phyloP scores from a whole-genome alignment of 2,888 invertebrate genomes.

The Cephus sareptanus region DNA sequence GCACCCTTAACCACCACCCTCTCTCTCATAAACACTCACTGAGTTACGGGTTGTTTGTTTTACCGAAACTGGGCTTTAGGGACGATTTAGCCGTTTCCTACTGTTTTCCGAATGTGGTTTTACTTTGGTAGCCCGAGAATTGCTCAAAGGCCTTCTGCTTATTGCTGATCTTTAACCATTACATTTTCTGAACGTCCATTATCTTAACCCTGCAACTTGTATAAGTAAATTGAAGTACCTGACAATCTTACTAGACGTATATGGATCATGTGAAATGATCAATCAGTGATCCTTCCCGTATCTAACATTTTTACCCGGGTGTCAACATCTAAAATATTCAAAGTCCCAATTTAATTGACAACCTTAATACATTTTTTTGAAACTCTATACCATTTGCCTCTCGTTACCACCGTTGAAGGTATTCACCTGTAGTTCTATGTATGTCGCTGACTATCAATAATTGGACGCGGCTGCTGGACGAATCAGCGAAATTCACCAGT shows the following conservation, averaged over 20 bases:
- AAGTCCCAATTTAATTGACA: not conserved
- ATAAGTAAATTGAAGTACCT: too few relatives aligned
- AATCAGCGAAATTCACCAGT: not conserved
- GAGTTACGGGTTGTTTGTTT: slow-evolving; percentile 63
- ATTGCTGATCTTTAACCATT: not conserved
- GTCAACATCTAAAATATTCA: not conserved
- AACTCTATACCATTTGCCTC: not conserved
- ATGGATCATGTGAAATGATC: too few relatives aligned
- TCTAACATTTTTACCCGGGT: too few relatives aligned
- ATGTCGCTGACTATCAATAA: not conserved
- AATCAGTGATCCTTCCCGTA: too few relatives aligned
- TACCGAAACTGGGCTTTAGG: slow-evolving; percentile 52
- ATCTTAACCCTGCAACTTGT: not conserved
- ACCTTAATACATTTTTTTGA: not conserved
- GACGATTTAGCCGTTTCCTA: slow-evolving; percentile 33
- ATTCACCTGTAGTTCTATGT: not conserved
- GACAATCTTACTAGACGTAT: too few relatives aligned
- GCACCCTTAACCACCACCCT: slow-evolving; percentile 16
- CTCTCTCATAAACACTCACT: slow-evolving; percentile 60
- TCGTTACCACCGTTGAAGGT: not conserved
- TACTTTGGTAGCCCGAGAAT: not conserved
- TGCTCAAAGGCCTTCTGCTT: not conserved
- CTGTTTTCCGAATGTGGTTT: not conserved
- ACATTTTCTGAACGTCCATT: not conserved
- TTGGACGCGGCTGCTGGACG: not conserved